phyloP scores from a whole-genome alignment of 2,888 invertebrate species.

The Aporophyla nigra region DNA sequence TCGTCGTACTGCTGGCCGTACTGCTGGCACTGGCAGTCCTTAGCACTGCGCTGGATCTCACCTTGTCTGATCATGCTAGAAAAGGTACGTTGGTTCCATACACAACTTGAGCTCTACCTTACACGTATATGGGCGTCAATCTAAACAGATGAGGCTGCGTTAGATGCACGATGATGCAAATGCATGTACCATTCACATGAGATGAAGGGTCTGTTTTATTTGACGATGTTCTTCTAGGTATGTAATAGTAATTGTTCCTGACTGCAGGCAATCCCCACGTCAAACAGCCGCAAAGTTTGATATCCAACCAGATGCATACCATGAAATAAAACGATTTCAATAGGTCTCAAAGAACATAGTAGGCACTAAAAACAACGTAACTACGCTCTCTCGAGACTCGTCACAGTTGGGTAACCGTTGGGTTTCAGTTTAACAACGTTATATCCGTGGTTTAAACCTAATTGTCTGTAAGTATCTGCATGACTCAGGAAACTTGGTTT shows the following conservation, averaged over 20 bases:
- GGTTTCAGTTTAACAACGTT: neutral
- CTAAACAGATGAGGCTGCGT: neutral
- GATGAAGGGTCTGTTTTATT: neutral
- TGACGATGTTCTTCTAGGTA: neutral
- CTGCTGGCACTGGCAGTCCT: constrained; percentile 79
- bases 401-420: neutral
- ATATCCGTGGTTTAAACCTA: neutral
- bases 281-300: neutral
- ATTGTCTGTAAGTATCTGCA: neutral
- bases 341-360: neutral
- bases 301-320: neutral
- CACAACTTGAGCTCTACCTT: neutral
- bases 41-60: constrained; percentile 80
- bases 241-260: neutral
- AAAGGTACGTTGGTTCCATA: constrained; percentile 74
- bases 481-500: neutral
- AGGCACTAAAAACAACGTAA: neutral
- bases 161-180: neutral
- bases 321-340: neutral
- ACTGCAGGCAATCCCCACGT: neutral
- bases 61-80: constrained; percentile 78
- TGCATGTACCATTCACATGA: neutral
- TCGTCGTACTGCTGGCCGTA: constrained; percentile 76
- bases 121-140: neutral
- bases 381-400: no score